These are phyloP conservation scores for Microdon myrmicae DNA, from an alignment of 2,888 invertebrate genomes.

Conservation along the genomic window DNA sequence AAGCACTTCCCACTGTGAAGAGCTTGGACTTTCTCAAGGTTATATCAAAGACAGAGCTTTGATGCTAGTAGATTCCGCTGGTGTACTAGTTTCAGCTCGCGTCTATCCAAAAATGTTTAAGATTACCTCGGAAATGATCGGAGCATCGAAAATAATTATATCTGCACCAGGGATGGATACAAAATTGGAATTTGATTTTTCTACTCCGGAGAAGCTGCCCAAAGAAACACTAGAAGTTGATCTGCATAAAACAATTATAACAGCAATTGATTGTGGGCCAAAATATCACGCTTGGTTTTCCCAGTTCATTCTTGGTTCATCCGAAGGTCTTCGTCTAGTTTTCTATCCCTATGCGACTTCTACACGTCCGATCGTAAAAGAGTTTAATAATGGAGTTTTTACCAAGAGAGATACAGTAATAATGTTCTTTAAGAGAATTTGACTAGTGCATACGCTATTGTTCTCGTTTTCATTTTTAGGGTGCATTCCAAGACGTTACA, in stretches of 20 bases:
- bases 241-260: conserved; percentile 71
- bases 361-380: conserved; percentile 46
- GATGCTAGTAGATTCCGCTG: conserved; percentile 60
- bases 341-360: conserved; percentile 71
- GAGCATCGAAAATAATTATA: conserved; percentile 69
- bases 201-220: conserved; percentile 58
- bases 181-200: conserved; percentile 66
- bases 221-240: conserved; percentile 64
- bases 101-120: conserved; percentile 60
- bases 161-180: conserved; percentile 70
- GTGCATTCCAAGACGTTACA: conserved; percentile 75
- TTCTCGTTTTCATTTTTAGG: conserved; percentile 60
- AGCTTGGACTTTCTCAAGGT: conserved; percentile 58
- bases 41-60: conserved; percentile 59
- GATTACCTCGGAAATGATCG: conserved; percentile 54
- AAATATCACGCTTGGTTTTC: conserved; percentile 80
- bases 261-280: conserved; percentile 78
- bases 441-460: too few relatives aligned
- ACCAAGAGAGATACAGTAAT: conserved; percentile 48
- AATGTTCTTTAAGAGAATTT: background rate
- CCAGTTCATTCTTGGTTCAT: conserved; percentile 65
- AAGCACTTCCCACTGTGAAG: conserved; percentile 55
- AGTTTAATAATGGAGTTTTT: conserved; percentile 56
- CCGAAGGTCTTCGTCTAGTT: conserved; percentile 70
- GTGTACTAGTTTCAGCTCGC: conserved; percentile 61